phyloP scores from a whole-genome alignment of 2,797 vertebrate species.

The Serranus cabrilla region DNA sequence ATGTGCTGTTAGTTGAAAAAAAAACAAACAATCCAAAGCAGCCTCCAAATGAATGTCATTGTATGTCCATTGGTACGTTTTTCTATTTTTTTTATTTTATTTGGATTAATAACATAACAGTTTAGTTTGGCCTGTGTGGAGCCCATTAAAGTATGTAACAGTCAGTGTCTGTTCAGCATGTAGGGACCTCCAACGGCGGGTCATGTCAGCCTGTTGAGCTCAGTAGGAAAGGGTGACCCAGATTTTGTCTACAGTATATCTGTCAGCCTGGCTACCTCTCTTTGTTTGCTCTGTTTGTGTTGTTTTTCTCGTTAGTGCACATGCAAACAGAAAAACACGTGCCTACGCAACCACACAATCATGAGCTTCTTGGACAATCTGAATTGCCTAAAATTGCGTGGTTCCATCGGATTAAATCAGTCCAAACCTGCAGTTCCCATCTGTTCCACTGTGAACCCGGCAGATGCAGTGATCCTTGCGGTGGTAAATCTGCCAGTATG shows the following conservation, averaged over 20 bases:
- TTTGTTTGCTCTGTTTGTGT: not conserved
- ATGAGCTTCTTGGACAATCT: not conserved
- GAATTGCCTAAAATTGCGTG: not conserved
- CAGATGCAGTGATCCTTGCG: constrained; percentile 44
- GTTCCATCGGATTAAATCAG: constrained; percentile 7
- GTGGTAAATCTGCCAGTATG: constrained; percentile 74
- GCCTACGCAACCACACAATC: not conserved
- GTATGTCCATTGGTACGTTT: not conserved
- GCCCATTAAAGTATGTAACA: constrained; percentile 39
- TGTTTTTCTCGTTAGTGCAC: not conserved
- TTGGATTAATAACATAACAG: constrained; percentile 30
- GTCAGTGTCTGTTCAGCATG: constrained; percentile 25
- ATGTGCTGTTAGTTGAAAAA: constrained; percentile 9
- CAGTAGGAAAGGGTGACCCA: constrained; percentile 42
- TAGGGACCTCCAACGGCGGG: constrained; percentile 44
- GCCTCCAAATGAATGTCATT: constrained; percentile 5
- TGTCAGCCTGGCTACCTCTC: not conserved
- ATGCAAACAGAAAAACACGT: not conserved
- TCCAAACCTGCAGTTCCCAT: constrained; percentile 44
- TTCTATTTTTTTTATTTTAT: constrained; percentile 1
- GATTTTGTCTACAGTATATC: constrained; percentile 15
- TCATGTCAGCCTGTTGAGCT: constrained; percentile 28
- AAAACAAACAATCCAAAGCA: constrained; percentile 17
- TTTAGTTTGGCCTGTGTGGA: constrained; percentile 36
- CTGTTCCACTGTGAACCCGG: constrained; percentile 47